These are phyloP conservation scores for Capreolus pygargus DNA, from an alignment of 2,113 vertebrate species.

Conservation along the genomic window DNA sequence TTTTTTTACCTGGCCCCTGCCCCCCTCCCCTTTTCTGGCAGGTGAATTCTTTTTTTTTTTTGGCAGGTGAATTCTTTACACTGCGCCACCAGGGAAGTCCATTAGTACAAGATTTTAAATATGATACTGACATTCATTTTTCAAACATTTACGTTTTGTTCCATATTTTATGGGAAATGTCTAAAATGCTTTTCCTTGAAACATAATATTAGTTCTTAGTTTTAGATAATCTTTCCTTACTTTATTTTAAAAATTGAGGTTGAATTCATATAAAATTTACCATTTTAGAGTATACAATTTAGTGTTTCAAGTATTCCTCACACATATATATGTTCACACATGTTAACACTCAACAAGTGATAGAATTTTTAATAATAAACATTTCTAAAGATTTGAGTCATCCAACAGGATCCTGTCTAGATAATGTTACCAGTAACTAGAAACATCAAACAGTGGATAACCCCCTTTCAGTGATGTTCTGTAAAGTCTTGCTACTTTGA, in stretches of 20 bases:
- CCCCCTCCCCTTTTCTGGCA: too few species aligned
- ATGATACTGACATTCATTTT: background rate
- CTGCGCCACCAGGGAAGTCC: background rate
- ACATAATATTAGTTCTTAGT: background rate
- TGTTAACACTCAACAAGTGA: background rate
- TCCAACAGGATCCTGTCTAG: background rate
- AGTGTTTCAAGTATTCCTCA: background rate
- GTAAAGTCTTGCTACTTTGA: background rate
- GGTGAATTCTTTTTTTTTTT: too few species aligned
- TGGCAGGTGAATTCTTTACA: background rate
- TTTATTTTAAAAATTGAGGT: background rate
- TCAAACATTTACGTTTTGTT: background rate
- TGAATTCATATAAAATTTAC: background rate
- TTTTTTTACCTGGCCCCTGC: too few species aligned
- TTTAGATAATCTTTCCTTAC: background rate
- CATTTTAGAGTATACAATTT: background rate
- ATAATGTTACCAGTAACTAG: background rate
- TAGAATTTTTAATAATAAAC: conserved; percentile 3
- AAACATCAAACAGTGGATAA: background rate
- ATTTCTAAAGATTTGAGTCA: background rate
- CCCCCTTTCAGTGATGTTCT: background rate
- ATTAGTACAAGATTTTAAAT: background rate
- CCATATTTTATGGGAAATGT: background rate
- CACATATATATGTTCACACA: background rate
- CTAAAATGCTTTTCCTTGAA: conserved; percentile 27